Evolutionary conservation across 2,888 invertebrate genomes (phyloP).

Genomic region (Mystacides longicornis): DNA sequence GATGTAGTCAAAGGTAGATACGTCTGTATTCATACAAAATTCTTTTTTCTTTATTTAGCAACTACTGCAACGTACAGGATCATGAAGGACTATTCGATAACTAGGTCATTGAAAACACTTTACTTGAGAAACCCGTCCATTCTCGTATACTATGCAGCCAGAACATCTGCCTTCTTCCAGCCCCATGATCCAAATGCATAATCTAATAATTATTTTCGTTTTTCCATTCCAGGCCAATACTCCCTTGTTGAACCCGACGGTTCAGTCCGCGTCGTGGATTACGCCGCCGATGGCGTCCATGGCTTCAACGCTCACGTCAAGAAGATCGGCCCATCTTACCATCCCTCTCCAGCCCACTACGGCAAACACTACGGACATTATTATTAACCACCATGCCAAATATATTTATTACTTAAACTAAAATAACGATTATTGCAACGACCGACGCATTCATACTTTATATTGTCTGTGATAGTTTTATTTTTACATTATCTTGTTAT

Average conservation of each 20-base stretch:
- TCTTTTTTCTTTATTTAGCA: no score
- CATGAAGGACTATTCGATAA: no score
- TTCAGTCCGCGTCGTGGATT: slow-evolving; percentile 24
- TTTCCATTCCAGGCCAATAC: slow-evolving; percentile 19
- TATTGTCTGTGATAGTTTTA: no score
- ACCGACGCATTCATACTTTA: background rate
- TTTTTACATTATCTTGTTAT: no score
- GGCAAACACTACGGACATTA: background rate
- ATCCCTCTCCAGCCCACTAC: slow-evolving; percentile 9
- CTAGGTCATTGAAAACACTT: no score
- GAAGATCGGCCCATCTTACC: slow-evolving; percentile 23
- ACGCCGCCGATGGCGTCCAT: slow-evolving; percentile 22
- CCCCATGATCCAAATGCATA: background rate
- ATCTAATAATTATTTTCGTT: background rate
- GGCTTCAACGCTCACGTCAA: slow-evolving; percentile 25
- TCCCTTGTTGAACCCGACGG: slow-evolving; percentile 25
- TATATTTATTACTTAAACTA: background rate
- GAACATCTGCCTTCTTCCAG: no score
- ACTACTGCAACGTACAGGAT: no score
- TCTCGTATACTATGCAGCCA: no score
- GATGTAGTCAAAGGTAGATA: slow-evolving; percentile 26
- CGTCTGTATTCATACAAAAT: no score
- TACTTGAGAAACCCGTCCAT: no score
- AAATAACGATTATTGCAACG: background rate
- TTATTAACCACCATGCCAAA: background rate